These are phyloP conservation scores for Ciona savignyi DNA, from an alignment of 23 tunicate genomes.

Conservation along the genomic window DNA sequence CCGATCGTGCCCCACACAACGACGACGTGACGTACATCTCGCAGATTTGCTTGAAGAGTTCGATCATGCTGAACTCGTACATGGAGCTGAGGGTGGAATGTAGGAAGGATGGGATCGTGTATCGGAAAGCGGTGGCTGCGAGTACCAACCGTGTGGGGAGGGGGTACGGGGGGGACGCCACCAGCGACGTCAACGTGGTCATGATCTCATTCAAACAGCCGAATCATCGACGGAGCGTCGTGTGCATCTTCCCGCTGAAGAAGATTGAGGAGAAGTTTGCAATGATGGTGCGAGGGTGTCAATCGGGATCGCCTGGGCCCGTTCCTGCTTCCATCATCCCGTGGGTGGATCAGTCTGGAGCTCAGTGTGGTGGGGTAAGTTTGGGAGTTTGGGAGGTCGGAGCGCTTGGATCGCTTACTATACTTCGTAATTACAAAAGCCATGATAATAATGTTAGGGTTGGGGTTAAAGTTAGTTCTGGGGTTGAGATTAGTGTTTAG, in stretches of 20 bases:
- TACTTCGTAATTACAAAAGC: too few relatives aligned
- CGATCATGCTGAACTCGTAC: slow-evolving; percentile 20
- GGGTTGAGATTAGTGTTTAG: too few relatives aligned
- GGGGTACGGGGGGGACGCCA: background rate
- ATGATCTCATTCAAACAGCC: slow-evolving; percentile 48
- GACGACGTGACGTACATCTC: slow-evolving; percentile 32
- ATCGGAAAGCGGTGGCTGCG: slow-evolving; percentile 49
- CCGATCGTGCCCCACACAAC: background rate
- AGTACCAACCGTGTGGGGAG: slow-evolving; percentile 39
- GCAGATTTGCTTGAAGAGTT: slow-evolving; percentile 50
- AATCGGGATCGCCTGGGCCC: background rate
- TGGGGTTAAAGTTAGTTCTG: too few relatives aligned
- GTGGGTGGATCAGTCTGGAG: slow-evolving; percentile 17
- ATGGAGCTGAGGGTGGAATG: slow-evolving; percentile 55
- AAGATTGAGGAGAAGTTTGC: slow-evolving; percentile 38
- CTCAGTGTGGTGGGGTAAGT: slow-evolving; percentile 31
- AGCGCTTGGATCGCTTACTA: too few relatives aligned
- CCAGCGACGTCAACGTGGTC: slow-evolving; percentile 23
- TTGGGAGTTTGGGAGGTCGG: too few relatives aligned
- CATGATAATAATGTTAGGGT: too few relatives aligned
- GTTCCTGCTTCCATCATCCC: background rate
- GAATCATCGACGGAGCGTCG: slow-evolving; percentile 36
- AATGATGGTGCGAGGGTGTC: slow-evolving; percentile 23
- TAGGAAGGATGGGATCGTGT: slow-evolving; percentile 10
- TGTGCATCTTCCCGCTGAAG: slow-evolving; percentile 54